These are phyloP conservation scores for Luehdorfia chinensis DNA, from an alignment of 1,140 invertebrate genomes.

Conservation along the genomic window DNA sequence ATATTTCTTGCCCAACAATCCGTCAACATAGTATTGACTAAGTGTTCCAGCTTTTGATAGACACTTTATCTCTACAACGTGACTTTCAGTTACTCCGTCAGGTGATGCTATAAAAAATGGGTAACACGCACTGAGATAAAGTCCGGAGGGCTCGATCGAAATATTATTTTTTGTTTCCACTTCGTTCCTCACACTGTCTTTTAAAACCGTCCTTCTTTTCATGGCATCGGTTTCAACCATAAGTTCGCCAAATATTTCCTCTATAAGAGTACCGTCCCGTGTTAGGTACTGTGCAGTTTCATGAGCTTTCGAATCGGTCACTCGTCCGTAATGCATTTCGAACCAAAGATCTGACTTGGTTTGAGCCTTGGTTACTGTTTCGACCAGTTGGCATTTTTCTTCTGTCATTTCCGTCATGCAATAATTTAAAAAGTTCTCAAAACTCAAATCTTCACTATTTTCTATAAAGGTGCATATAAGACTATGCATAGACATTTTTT, in stretches of 20 bases:
- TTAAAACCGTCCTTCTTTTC: conserved; percentile 30
- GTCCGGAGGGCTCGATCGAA: conserved; percentile 31
- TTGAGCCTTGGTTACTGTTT: conserved; percentile 5
- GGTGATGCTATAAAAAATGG: conserved; percentile 30
- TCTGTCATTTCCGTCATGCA: not conserved
- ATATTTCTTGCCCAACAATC: conserved; percentile 8
- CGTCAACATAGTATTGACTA: conserved; percentile 17
- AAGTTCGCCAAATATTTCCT: not conserved
- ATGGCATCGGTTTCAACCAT: conserved; percentile 26
- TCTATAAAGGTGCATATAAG: conserved; percentile 21
- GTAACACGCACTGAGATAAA: conserved; percentile 20
- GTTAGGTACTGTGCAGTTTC: conserved; percentile 33
- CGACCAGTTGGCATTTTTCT: conserved; percentile 14
- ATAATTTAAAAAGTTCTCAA: conserved; percentile 13
- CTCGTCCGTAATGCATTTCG: conserved; percentile 10
- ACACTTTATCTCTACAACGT: conserved; percentile 42
- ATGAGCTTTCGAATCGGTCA: conserved; percentile 20
- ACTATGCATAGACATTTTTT: conserved; percentile 19
- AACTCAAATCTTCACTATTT: conserved; percentile 19
- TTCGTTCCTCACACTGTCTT: conserved; percentile 23
- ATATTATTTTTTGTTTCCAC: conserved; percentile 10
- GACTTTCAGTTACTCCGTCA: conserved; percentile 23
- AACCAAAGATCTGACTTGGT: no score
- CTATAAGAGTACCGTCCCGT: conserved; percentile 12
- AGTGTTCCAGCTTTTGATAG: conserved; percentile 12